Evolutionary conservation across 2,888 invertebrate species (phyloP).

Genomic region (Noctua pronuba): DNA sequence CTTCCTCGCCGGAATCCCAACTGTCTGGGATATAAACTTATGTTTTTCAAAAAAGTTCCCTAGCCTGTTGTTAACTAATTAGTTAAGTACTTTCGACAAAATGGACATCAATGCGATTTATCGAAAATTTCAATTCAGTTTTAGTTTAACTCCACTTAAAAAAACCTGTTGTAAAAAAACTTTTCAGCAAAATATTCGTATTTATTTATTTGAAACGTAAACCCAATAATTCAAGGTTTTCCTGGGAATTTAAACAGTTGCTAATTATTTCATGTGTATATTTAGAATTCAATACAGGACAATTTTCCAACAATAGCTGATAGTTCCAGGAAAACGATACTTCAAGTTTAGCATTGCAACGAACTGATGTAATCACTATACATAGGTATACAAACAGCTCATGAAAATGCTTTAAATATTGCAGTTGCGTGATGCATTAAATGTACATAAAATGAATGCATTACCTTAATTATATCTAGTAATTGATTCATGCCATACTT

Average conservation of each 20-base stretch:
- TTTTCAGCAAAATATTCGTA: not conserved
- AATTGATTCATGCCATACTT: not conserved
- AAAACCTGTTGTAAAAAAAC: not conserved
- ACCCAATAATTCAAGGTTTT: constrained; percentile 16
- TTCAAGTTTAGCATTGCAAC: constrained; percentile 20
- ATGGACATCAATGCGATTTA: not conserved
- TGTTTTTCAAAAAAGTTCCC: not conserved
- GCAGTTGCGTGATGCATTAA: not conserved
- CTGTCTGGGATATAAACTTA: not conserved
- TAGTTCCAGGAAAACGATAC: constrained; percentile 30
- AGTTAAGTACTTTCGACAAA: not conserved
- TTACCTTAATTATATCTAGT: not conserved
- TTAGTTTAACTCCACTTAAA: not conserved
- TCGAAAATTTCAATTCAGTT: not conserved
- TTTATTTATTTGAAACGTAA: not conserved
- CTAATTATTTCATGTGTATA: constrained; percentile 35
- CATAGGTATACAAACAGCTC: not conserved
- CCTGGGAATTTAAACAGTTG: constrained; percentile 12
- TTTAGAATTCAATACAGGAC: constrained; percentile 23
- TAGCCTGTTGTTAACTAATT: not conserved
- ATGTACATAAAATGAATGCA: not conserved
- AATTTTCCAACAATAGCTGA: constrained; percentile 23
- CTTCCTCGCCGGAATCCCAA: not conserved
- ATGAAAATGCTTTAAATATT: not conserved
- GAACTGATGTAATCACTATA: constrained; percentile 23